A percentile compares a stretch with the other conserved stretches of the same genome.
phyloP scores from a whole-genome alignment of 37 sponge, comb jelly and placozoan genomes.

The Tethya wilhelma region DNA sequence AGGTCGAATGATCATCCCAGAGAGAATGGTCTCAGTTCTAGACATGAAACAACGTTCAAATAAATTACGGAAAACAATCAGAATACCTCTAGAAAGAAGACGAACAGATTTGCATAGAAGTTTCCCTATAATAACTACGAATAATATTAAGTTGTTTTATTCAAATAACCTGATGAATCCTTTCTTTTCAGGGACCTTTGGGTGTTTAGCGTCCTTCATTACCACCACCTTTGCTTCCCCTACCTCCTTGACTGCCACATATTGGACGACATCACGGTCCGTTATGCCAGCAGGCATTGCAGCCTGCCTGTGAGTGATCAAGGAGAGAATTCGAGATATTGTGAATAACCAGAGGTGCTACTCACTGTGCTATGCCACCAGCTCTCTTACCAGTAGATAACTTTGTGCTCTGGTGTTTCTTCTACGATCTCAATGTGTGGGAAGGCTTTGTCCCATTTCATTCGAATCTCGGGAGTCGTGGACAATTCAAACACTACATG shows the following conservation, averaged over 20 bases:
- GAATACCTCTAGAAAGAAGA: too few relatives aligned
- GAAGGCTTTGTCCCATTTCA: conserved; percentile 40
- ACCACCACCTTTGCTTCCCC: conserved; percentile 19
- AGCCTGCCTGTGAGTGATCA: conserved; percentile 7
- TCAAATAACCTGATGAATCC: conserved; percentile 51
- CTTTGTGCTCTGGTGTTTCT: conserved; percentile 14
- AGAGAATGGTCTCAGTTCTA: conserved; percentile 71
- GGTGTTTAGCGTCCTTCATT: conserved; percentile 31
- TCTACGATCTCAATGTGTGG: conserved; percentile 43
- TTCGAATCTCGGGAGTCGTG: conserved; percentile 21
- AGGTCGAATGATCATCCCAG: conserved; percentile 59
- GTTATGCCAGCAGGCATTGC: conserved; percentile 22
- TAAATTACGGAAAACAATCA: too few relatives aligned
- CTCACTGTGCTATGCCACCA: too few relatives aligned
- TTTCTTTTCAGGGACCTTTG: neutral
- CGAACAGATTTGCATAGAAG: too few relatives aligned
- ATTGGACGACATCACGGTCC: conserved; percentile 44
- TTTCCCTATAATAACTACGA: too few relatives aligned
- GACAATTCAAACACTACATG: conserved; percentile 36
- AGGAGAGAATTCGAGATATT: neutral
- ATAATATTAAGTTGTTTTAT: too few relatives aligned
- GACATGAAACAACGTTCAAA: neutral
- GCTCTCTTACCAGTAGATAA: conserved; percentile 60
- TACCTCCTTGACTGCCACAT: conserved; percentile 20
- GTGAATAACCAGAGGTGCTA: neutral